These are phyloP conservation scores for Napeogenes sylphis DNA, from an alignment of 2,888 invertebrate species.

Conservation along the genomic window DNA sequence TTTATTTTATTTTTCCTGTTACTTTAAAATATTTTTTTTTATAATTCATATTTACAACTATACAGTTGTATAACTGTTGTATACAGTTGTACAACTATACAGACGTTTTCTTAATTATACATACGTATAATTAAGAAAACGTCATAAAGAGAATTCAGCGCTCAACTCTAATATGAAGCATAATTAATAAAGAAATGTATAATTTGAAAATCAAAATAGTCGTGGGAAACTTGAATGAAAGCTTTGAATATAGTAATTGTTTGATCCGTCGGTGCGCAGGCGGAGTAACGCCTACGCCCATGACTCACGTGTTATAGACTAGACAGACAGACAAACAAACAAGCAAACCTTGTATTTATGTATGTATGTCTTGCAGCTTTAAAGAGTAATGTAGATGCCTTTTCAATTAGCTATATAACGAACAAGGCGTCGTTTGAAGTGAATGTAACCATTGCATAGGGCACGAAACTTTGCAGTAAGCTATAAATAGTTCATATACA, in stretches of 20 bases:
- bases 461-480: too few species aligned
- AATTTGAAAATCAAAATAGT: slow-evolving; percentile 4
- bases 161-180: neutral
- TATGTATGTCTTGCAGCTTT: neutral
- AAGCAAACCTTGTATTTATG: slow-evolving; percentile 33
- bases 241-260: slow-evolving; percentile 13
- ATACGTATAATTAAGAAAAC: too few species aligned
- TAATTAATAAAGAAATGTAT: neutral
- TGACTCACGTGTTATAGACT: slow-evolving; percentile 57
- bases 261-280: slow-evolving; percentile 23
- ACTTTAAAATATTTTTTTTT: too few species aligned
- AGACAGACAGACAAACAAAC: slow-evolving; percentile 60
- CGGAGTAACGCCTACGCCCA: slow-evolving; percentile 43
- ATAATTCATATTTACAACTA: too few species aligned
- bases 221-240: slow-evolving; percentile 4
- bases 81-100: too few species aligned
- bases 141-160: too few species aligned
- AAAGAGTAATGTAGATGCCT: neutral
- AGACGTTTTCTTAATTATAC: too few species aligned
- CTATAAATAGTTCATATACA: too few species aligned
- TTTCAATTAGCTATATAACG: neutral
- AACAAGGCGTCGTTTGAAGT: neutral
- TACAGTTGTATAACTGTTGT: too few species aligned
- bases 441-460: too few species aligned
- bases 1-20: too few species aligned